Evolutionary conservation across 2,113 vertebrate species (phyloP).

Genomic region (Tachysurus vachellii): DNA sequence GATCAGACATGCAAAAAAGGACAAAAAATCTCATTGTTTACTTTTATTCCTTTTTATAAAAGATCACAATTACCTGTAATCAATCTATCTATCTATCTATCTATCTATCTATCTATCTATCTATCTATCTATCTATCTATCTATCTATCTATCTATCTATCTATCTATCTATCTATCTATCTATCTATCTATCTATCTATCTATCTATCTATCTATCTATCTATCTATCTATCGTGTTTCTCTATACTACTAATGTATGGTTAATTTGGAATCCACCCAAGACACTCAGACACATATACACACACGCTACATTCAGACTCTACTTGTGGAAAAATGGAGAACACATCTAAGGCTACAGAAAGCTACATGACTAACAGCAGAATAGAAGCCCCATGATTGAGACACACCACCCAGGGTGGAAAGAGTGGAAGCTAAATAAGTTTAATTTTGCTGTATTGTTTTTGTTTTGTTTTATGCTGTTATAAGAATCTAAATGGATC

Average conservation of each 20-base stretch:
- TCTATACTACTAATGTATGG: too few relatives aligned
- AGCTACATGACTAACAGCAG: background rate
- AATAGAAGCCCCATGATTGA: background rate
- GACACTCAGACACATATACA: background rate
- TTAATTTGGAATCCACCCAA: too few relatives aligned
- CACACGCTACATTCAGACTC: background rate
- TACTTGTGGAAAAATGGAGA: background rate
- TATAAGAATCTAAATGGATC: background rate
- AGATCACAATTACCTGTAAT: too few relatives aligned
- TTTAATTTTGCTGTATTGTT: background rate
- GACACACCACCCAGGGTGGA: background rate
- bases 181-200: too few relatives aligned
- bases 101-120: too few relatives aligned
- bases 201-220: too few relatives aligned
- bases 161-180: too few relatives aligned
- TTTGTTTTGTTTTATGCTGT: background rate
- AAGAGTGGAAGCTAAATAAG: background rate
- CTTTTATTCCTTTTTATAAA: too few relatives aligned
- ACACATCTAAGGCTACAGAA: background rate
- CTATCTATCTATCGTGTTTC: too few relatives aligned
- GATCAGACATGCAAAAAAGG: background rate
- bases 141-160: too few relatives aligned
- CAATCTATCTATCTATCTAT: too few relatives aligned
- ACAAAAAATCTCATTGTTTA: background rate
- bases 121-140: too few relatives aligned